Evolutionary conservation across 2,797 vertebrate genomes (phyloP).

Genomic region (Gouania willdenowi): DNA sequence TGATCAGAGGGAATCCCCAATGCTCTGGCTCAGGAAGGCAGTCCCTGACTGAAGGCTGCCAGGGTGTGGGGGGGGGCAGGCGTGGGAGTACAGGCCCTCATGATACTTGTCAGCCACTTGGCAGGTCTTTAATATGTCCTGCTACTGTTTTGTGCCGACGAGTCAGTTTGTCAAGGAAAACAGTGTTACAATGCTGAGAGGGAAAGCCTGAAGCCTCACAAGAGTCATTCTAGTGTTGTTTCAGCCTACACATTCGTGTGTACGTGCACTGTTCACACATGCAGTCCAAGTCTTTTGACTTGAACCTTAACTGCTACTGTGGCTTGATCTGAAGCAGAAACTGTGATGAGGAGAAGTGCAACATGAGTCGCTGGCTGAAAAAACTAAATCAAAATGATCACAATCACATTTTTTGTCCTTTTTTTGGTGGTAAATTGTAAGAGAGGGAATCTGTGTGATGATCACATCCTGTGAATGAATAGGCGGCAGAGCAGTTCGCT

Average conservation of each 20-base stretch:
- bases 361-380: constrained; percentile 1
- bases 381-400: neutral
- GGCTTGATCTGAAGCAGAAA: constrained; percentile 11
- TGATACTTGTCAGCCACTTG: constrained; percentile 75
- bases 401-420: neutral
- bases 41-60: constrained; percentile 61
- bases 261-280: constrained; percentile 17
- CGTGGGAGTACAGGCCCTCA: constrained; percentile 62
- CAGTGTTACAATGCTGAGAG: constrained; percentile 49
- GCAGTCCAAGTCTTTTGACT: constrained; percentile 9
- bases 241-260: constrained; percentile 31
- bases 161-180: constrained; percentile 66
- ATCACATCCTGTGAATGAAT: constrained; percentile 50
- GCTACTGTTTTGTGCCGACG: constrained; percentile 55
- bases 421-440: constrained; percentile 12
- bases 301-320: constrained; percentile 5
- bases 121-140: constrained; percentile 64
- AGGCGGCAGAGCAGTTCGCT: constrained; percentile 54
- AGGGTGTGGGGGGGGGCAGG: constrained; percentile 62
- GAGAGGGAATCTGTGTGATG: constrained; percentile 10
- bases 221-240: constrained; percentile 40
- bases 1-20: constrained; percentile 76
- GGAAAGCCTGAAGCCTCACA: constrained; percentile 38
- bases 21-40: constrained; percentile 61
- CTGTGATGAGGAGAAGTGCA: constrained; percentile 1